Conservation (phyloP, 2,113 vertebrate genomes). For the Rhodinocichla rosea region DNA sequence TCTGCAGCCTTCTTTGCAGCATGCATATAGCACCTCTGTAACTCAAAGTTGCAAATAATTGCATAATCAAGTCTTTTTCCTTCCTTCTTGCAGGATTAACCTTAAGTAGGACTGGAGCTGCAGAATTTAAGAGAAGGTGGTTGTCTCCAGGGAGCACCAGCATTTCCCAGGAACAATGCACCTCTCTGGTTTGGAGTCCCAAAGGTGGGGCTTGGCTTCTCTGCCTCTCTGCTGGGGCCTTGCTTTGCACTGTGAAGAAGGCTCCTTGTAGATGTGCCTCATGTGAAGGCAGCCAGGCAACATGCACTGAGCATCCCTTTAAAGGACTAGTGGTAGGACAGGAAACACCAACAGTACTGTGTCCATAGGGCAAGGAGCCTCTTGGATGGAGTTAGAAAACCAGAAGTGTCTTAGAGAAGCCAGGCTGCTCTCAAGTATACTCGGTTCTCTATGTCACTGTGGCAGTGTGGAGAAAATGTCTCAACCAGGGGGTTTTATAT, state of each 20-base stretch:
- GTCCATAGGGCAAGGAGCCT: not conserved
- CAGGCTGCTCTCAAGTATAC: not conserved
- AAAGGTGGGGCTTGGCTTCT: not conserved
- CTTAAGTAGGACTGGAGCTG: not conserved
- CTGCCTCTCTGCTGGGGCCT: not conserved
- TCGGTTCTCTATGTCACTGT: not conserved
- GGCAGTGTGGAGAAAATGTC: not conserved
- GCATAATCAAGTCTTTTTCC: not conserved
- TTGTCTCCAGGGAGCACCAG: not conserved
- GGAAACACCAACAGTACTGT: not conserved
- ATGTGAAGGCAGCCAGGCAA: not conserved
- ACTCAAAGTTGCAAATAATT: not conserved
- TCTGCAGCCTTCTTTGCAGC: not conserved
- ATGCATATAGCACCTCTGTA: not conserved
- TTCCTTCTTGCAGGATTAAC: not conserved
- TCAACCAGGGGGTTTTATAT: not conserved
- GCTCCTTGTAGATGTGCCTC: not conserved
- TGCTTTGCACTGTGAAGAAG: not conserved
- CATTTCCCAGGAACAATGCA: not conserved
- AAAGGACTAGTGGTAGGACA: not conserved
- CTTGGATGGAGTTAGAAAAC: not conserved
- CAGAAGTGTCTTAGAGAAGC: accelerated
- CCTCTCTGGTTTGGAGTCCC: not conserved
- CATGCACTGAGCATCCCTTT: not conserved
- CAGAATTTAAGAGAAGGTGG: not conserved